Evolutionary conservation across 1,140 invertebrate species (phyloP).

Genomic region (Drosophila gunungcola): DNA sequence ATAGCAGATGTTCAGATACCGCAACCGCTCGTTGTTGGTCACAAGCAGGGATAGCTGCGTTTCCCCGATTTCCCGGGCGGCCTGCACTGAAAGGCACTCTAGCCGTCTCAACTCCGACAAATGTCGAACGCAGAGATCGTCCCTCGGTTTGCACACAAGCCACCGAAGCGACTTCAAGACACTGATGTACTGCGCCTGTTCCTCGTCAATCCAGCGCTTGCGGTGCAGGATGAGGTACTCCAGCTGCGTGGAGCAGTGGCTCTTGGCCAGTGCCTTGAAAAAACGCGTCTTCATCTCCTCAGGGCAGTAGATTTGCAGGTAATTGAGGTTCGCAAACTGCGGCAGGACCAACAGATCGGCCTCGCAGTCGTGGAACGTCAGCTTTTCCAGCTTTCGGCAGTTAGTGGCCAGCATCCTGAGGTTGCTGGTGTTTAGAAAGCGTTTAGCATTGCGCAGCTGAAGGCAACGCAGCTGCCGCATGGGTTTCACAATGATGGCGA

Average conservation of each 20-base stretch:
- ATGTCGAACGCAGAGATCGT: constrained; percentile 54
- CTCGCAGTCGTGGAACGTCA: constrained; percentile 62
- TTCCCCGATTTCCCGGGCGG: constrained; percentile 64
- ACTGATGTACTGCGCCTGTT: constrained; percentile 62
- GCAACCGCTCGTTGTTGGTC: constrained; percentile 54
- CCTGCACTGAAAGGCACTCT: constrained; percentile 63
- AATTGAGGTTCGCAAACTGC: constrained; percentile 53
- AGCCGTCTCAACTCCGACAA: constrained; percentile 47
- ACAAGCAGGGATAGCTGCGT: constrained; percentile 44
- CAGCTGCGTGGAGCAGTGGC: constrained; percentile 31
- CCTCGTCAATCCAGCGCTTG: constrained; percentile 66
- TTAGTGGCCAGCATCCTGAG: constrained; percentile 52
- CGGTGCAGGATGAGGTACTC: constrained; percentile 62
- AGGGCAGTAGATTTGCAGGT: constrained; percentile 61
- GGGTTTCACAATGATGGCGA: constrained; percentile 49
- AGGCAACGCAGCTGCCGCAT: constrained; percentile 46
- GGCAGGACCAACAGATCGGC: constrained; percentile 59
- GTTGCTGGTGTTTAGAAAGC: constrained; percentile 55
- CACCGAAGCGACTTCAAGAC: constrained; percentile 49
- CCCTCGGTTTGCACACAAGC: constrained; percentile 67
- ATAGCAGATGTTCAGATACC: constrained; percentile 70
- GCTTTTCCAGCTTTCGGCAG: constrained; percentile 52
- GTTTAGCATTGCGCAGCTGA: constrained; percentile 61
- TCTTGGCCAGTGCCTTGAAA: constrained; percentile 52
- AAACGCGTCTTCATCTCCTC: constrained; percentile 58